Evolutionary conservation across 2,797 vertebrate species (phyloP), one percentile per base, ranked within the genome.

Genomic region (Peromyscus nudipes): DNA sequence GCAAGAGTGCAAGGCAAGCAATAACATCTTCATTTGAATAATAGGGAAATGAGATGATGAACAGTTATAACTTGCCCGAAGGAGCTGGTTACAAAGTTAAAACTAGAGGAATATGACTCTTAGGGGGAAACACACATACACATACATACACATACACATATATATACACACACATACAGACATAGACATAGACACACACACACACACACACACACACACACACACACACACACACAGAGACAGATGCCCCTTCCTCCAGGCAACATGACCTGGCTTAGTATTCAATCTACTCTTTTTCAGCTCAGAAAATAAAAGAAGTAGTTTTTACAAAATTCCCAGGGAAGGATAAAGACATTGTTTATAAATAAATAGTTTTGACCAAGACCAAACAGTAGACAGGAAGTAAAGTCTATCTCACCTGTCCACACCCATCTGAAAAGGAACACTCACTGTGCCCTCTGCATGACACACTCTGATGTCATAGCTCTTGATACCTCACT

Each of bases 1-100:
- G 82, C 88, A 69, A 91, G 31, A 76, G 52, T 86, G 80, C 17
- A 57, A 76, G 9, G 10, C 9, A 91, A 25, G 49, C 77, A 87
- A 81, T 76, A 71, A 65, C 89, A 71, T 76, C 75, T 65, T 92
- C 91, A 62, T 91, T 91, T 92, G 88, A 89, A 73, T 94, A 76
- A 82, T 55, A 52, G 82, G 34, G 77, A 86, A 80, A 96, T 34
- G 40, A 79, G 46, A 71, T 21, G 25, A 64, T 29, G 40, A 64
- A 49, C 17, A 9, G 65, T n/a, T 82, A 27, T 76, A 81, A 97
- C 91, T 85, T 96, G 84, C 65, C 77, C 0, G 0, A n/a, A 13
- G 73, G n/a, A 80, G 12, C 71, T 87, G 23, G 21, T 37, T 83
- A n/a, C 76, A 55, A 80, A 77, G 27, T 92, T 82, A 91, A 95